A percentile compares a stretch with the other conserved stretches of the same genome.
phyloP scores from a whole-genome alignment of 2,797 vertebrate genomes.

The Scolopax bukidnonensis region DNA sequence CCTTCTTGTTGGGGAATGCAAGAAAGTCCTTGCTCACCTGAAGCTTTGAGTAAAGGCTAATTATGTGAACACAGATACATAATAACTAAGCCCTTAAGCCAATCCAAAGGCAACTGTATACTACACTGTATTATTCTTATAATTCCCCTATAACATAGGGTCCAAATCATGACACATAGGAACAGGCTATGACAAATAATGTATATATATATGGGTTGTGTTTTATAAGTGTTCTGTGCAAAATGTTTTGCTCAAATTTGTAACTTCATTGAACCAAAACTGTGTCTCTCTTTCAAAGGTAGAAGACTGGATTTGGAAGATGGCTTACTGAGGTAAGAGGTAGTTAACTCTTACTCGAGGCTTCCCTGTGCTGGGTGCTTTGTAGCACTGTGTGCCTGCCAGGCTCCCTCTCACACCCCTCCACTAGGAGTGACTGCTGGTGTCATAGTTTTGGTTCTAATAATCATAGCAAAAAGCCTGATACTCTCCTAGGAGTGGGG shows the following conservation, averaged over 20 bases:
- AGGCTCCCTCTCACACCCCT: neutral
- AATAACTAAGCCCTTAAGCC: neutral
- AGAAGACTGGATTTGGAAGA: neutral
- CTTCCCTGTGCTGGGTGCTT: neutral
- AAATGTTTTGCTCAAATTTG: neutral
- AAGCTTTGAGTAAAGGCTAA: neutral
- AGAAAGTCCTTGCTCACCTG: neutral
- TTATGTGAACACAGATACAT: neutral
- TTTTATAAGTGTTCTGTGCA: neutral
- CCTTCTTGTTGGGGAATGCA: neutral
- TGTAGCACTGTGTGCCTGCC: neutral
- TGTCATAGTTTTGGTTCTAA: neutral
- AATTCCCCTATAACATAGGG: neutral
- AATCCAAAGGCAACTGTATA: neutral
- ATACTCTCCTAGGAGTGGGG: neutral
- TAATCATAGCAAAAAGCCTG: neutral
- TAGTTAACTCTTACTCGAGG: neutral
- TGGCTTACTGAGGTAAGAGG: neutral
- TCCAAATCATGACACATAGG: neutral
- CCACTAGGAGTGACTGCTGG: neutral
- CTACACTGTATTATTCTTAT: neutral
- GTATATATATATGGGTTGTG: neutral
- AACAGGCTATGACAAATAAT: neutral
- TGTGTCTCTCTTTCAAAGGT: neutral
- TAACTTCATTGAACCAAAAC: neutral